phyloP scores from a whole-genome alignment of 2,797 vertebrate species.

The Ciconia nigra region DNA sequence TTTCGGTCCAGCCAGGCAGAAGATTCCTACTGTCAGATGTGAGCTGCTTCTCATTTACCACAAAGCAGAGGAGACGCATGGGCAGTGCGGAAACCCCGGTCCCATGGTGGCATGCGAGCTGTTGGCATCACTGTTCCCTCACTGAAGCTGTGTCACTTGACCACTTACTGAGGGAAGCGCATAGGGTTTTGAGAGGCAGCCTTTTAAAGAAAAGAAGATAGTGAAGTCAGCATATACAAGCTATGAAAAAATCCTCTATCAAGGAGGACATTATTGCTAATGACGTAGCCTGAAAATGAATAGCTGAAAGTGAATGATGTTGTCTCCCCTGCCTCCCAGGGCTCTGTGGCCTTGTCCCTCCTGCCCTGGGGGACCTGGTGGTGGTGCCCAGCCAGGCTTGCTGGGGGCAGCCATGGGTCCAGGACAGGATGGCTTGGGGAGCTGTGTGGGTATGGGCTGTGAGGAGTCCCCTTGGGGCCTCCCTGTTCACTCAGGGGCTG shows the following conservation, averaged over 20 bases:
- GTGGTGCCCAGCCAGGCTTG: background rate
- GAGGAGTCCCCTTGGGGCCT: background rate
- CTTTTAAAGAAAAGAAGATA: background rate
- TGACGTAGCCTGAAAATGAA: background rate
- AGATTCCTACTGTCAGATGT: background rate
- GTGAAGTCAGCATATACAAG: background rate
- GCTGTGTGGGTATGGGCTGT: background rate
- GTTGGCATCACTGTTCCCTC: background rate
- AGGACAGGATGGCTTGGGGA: background rate
- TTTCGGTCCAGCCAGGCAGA: background rate
- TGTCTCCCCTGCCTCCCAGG: background rate
- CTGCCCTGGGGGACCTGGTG: too few relatives aligned
- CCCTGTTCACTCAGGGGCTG: background rate
- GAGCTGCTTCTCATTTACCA: background rate
- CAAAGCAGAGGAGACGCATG: fast-evolving
- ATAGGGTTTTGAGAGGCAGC: background rate
- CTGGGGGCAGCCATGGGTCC: fast-evolving
- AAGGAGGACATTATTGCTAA: background rate
- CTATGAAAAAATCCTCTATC: background rate
- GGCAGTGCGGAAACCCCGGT: fast-evolving
- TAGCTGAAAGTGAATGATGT: background rate
- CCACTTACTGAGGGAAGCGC: background rate
- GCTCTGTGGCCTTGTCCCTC: background rate
- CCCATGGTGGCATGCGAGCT: fast-evolving
- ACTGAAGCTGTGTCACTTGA: fast-evolving